A percentile compares a stretch with the other conserved stretches of the same genome.
phyloP scores from a whole-genome alignment of 2,888 invertebrate species.

The Athripsodes cinereus region DNA sequence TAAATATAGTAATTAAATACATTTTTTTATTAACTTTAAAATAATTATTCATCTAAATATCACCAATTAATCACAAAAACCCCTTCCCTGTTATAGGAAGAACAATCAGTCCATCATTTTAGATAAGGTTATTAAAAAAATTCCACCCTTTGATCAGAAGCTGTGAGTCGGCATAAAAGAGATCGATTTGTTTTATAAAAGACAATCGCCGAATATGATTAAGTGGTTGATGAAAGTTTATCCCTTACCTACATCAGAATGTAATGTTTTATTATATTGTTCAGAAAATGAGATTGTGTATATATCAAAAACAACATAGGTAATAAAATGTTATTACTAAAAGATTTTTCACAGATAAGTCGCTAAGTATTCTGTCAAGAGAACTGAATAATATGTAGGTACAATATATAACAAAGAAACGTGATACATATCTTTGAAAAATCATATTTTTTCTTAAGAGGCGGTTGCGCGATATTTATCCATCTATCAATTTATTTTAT shows the following conservation, averaged over 20 bases:
- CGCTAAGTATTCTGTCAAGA: background rate
- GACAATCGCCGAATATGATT: slow-evolving; percentile 21
- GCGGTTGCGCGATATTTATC: too few relatives aligned
- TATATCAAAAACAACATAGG: background rate
- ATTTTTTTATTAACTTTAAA: too few relatives aligned
- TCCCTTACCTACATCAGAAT: slow-evolving; percentile 21
- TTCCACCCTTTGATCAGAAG: slow-evolving; percentile 26
- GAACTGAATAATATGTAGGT: background rate
- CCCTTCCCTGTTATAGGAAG: too few relatives aligned
- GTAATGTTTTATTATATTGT: slow-evolving; percentile 20
- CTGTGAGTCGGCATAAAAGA: slow-evolving; percentile 24
- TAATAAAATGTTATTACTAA: background rate
- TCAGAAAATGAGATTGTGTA: background rate
- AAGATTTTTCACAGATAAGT: background rate
- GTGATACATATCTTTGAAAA: background rate
- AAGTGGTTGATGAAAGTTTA: slow-evolving; percentile 25
- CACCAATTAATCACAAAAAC: too few relatives aligned
- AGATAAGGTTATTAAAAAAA: background rate
- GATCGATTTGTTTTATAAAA: slow-evolving; percentile 26
- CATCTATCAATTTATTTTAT: too few relatives aligned
- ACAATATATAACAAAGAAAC: background rate
- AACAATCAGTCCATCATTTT: background rate
- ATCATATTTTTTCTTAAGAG: too few relatives aligned
- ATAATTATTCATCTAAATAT: too few relatives aligned
- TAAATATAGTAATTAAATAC: too few relatives aligned